A percentile compares a stretch with the other conserved stretches of the same genome.
Conservation (phyloP, 1,140 invertebrate genomes). For the Rhagoletis zephyria region DNA sequence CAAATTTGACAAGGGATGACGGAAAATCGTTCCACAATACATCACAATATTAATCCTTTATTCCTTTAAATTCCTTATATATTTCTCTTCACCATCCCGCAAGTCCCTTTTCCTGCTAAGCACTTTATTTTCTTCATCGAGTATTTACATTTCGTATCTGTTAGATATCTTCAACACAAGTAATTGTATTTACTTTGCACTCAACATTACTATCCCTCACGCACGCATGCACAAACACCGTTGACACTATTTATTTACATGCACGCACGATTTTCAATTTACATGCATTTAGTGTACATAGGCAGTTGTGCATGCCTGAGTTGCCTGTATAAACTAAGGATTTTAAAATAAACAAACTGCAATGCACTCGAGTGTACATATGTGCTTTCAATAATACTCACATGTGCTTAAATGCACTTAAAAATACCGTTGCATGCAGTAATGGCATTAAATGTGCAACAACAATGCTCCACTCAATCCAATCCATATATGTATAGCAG, state of each 20-base stretch:
- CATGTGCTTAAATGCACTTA: constrained; percentile 43
- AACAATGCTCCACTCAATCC: not conserved
- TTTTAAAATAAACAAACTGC: constrained; percentile 20
- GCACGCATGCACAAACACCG: not conserved
- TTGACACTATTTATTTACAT: constrained; percentile 23
- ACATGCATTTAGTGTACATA: not conserved
- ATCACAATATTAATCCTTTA: no score
- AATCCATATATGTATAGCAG: no score
- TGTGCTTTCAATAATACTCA: constrained; percentile 25
- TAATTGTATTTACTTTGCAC: constrained; percentile 50
- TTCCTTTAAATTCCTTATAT: no score
- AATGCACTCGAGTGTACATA: not conserved
- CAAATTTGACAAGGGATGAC: no score
- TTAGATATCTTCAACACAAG: constrained; percentile 22
- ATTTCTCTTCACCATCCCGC: no score
- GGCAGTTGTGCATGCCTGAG: not conserved
- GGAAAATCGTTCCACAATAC: no score
- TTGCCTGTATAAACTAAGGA: constrained; percentile 13
- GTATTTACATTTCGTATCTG: constrained; percentile 40
- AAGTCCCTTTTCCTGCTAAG: not conserved
- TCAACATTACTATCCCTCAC: constrained; percentile 40
- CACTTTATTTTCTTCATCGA: not conserved
- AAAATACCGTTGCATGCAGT: constrained; percentile 38
- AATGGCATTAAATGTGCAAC: constrained; percentile 43
- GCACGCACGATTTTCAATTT: constrained; percentile 35